These are phyloP conservation scores for Piaya cayana DNA, from an alignment of 2,113 vertebrate species.

Conservation along the genomic window DNA sequence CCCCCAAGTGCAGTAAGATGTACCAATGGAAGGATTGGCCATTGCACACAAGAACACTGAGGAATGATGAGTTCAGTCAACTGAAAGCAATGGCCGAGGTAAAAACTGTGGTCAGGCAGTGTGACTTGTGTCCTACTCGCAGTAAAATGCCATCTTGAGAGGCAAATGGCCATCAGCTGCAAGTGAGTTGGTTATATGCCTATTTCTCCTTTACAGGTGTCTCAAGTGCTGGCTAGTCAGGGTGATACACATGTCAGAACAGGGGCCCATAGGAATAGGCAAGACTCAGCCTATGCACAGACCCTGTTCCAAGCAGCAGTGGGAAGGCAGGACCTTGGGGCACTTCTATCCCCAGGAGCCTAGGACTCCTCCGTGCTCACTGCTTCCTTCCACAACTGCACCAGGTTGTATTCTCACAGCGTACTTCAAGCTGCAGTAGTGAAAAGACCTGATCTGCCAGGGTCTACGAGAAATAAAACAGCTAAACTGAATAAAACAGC, in stretches of 20 bases:
- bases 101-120: background rate
- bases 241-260: rapidly evolving
- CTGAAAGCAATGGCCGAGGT: rapidly evolving
- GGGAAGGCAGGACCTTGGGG: too few species aligned
- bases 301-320: too few species aligned
- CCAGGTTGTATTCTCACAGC: too few species aligned
- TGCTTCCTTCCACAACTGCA: too few species aligned
- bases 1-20: rapidly evolving
- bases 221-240: too few species aligned
- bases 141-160: background rate
- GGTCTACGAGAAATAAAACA: background rate
- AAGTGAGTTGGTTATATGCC: background rate
- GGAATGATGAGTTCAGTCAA: too few species aligned
- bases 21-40: too few species aligned
- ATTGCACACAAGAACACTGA: rapidly evolving
- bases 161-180: rapidly evolving
- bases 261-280: too few species aligned
- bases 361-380: too few species aligned
- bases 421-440: rapidly evolving
- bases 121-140: rapidly evolving
- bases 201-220: background rate
- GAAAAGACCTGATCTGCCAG: background rate
- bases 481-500: background rate
- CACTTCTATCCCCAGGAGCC: too few species aligned
- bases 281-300: background rate